Base-by-base conservation (phyloP, 2,113 vertebrate species). In the Strigops habroptila region DNA sequence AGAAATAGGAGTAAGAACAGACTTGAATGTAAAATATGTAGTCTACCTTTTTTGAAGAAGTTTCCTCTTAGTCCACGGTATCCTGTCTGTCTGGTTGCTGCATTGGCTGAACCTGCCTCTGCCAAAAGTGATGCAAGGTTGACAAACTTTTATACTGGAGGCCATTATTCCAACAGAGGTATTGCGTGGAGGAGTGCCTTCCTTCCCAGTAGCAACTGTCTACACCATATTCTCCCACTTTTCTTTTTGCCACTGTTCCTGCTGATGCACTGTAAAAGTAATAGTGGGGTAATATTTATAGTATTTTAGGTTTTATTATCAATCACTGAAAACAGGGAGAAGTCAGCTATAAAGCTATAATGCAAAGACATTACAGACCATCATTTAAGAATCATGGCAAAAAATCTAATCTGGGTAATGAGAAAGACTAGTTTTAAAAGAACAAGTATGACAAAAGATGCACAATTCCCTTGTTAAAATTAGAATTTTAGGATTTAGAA, bases 71-170 rank as follows among this genome's bases (percentile, higher is more conserved):
- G 53, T 48, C 35, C 48, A 33, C 60, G 60, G 81, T 60, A 89
- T 93, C 96, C 86, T 62, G 95, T 96, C 93, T 84, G 89, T 68
- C 94, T 90, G 86, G 95, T 82, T 93, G 91, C 86, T 60, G 48
- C 48, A 48, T 52, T 64, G 65, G 65, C 52, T 75, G 68, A 91
- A 82, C 33, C 77, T 68, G 88, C 81, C 41, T 63, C 70, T 92
- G 89, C 81, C 86, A 87, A 79, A 89, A 88, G 74, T 81, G 79
- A 68, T 4, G 5, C 39, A 49, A 39, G 43, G n/a, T 44, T 1
- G 5, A 74, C 77, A 81, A 63, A 90, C 88, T 64, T 78, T 76
- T 79, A 51, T 69, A 75, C 69, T 46, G 39, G 37, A 83, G 86
- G 77, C 48, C 86, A 85, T 83, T 82, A 59, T 89, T 82, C 74